These are phyloP conservation scores for Mormyrops boulengeri DNA, from an alignment of 2,797 vertebrate species.

Conservation along the genomic window DNA sequence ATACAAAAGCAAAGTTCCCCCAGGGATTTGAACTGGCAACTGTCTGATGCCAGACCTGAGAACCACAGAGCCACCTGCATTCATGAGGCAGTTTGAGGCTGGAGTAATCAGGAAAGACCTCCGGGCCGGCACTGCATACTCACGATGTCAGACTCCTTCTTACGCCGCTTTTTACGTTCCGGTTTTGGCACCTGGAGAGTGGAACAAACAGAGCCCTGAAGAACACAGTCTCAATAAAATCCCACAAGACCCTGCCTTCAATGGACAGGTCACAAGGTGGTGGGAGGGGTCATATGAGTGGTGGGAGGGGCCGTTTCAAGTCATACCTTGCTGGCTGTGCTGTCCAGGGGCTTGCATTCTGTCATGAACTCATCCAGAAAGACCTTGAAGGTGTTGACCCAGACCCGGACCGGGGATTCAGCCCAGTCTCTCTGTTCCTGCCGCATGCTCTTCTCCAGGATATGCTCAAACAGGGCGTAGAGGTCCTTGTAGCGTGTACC, in stretches of 20 bases:
- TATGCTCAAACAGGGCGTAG: constrained; percentile 90
- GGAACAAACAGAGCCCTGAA: not conserved
- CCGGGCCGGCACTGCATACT: constrained; percentile 28
- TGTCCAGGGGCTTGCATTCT: constrained; percentile 82
- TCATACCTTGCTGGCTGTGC: constrained; percentile 69
- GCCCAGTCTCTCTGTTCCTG: constrained; percentile 91
- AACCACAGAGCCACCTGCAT: not conserved
- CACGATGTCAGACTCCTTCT: constrained; percentile 71
- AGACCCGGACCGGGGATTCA: constrained; percentile 92
- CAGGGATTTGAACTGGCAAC: not conserved
- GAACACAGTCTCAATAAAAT: not conserved
- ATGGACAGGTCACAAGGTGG: not conserved
- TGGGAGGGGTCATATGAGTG: not conserved
- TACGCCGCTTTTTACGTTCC: constrained; percentile 71
- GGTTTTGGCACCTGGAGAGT: constrained; percentile 54
- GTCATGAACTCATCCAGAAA: constrained; percentile 97
- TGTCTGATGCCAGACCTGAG: not conserved
- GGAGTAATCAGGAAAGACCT: constrained; percentile 19
- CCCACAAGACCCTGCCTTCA: not conserved
- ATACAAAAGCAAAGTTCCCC: not conserved
- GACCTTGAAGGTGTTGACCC: constrained; percentile 98
- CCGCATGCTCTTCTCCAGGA: constrained; percentile 93
- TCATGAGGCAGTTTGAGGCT: not conserved
- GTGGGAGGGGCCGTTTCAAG: not conserved
- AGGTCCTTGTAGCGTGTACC: constrained; percentile 95